Evolutionary conservation across 2,797 vertebrate genomes (phyloP), one percentile per base, ranked within the genome.

Genomic region (Mus spretus): DNA sequence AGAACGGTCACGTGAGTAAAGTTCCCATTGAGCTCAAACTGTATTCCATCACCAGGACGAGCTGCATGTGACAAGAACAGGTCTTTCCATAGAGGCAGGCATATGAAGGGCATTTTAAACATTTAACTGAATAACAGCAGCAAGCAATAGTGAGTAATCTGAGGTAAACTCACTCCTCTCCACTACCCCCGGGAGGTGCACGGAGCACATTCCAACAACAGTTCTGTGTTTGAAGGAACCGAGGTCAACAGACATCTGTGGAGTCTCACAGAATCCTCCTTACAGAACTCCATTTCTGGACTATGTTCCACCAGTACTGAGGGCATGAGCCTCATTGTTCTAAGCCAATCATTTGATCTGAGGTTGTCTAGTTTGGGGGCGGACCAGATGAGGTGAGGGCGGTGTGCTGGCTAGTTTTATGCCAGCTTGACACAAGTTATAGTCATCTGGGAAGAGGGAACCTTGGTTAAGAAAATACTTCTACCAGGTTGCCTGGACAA

Each of bases 171-270:
- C n/a, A 61, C n/a, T 40, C 6, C 2, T 40, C 10, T 59, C 80
- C 6, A 2, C 80, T 59, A 59, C 13, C 40, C n/a, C n/a, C 37
- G n/a, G 55, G n/a, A 82, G 13, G 80, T 59, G 0, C 55, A 28
- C 0, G 0, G 59, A 10, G 6, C 34, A 0, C 50, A 24, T 24
- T 81, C 55, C n/a, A 59, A 82, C n/a, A 40, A 26, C 24, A 28
- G 13, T n/a, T 40, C 24, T 11, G 12, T 40, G 80, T 61, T 61
- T 15, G 55, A 40, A 61, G 55, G 61, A 82, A 17, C 55, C 28
- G 80, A 61, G 55, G 57, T 61, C 55, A 59, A 3, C 14, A 15
- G 13, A 24, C 22, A 15, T 24, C 57, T 59, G n/a, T 61, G n/a
- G 80, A 82, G 80, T 82, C 24, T 28, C 22, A 61, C n/a, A 40